Conservation (phyloP, 2,113 vertebrate genomes). For the Philantomba maxwellii region DNA sequence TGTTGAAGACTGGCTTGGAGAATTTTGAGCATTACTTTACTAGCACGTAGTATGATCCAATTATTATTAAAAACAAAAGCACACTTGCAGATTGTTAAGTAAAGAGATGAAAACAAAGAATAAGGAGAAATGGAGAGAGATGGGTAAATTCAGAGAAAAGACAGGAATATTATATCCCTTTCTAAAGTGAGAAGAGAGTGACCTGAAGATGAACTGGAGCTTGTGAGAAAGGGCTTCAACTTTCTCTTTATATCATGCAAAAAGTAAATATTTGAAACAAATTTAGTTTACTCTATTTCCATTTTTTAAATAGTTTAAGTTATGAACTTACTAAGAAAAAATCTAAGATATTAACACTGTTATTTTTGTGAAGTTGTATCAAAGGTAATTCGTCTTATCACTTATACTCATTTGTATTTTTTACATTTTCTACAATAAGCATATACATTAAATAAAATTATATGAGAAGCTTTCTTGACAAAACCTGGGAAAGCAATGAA, state of each 20-base stretch:
- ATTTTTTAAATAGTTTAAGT: neutral
- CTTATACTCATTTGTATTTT: neutral
- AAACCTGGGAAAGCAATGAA: neutral
- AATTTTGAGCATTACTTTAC: too few relatives aligned
- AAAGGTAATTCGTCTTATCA: neutral
- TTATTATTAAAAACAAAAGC: neutral
- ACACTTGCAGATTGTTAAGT: neutral
- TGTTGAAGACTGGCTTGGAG: too few relatives aligned
- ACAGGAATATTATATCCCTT: accelerated
- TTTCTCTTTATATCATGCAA: neutral
- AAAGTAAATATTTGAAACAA: neutral
- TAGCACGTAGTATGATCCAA: neutral
- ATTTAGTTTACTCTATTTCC: neutral
- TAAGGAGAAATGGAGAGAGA: accelerated
- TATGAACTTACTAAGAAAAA: neutral
- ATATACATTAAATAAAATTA: neutral
- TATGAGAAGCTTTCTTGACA: neutral
- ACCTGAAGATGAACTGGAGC: neutral
- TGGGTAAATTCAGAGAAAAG: neutral
- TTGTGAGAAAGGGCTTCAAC: neutral
- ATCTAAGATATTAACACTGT: neutral
- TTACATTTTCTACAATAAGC: neutral
- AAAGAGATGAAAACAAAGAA: neutral
- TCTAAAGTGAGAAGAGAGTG: accelerated
- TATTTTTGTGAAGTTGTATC: neutral